Percentiles rank a stretch among this genome's conserved stretches.
These are phyloP conservation scores for Drosophila multiciliata DNA, from an alignment of 2,888 invertebrate species.

Conservation along the genomic window DNA sequence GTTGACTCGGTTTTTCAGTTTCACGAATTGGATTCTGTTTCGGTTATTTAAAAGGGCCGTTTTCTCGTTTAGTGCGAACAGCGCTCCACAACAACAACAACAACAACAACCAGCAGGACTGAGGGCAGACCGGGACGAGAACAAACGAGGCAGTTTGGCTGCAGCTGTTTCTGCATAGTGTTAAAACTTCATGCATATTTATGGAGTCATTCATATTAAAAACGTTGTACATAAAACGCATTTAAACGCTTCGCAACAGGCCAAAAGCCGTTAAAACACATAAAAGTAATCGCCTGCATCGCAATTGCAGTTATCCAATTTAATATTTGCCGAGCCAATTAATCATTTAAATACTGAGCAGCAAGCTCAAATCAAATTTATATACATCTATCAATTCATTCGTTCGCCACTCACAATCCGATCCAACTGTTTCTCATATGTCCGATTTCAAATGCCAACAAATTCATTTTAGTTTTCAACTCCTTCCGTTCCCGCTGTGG, in stretches of 20 bases:
- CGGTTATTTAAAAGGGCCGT: constrained; percentile 76
- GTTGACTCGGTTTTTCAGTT: constrained; percentile 37
- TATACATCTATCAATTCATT: constrained; percentile 30
- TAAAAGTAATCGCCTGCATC: constrained; percentile 50
- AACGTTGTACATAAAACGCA: constrained; percentile 70
- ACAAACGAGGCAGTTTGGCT: constrained; percentile 33
- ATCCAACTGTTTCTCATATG: constrained; percentile 55
- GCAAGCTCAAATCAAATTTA: constrained; percentile 30
- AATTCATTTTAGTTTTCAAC: constrained; percentile 51
- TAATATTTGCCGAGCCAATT: constrained; percentile 23
- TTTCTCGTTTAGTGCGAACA: constrained; percentile 56
- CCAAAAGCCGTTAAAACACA: constrained; percentile 54
- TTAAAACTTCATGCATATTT: constrained; percentile 80
- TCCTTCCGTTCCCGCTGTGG: neutral
- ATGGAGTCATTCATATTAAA: constrained; percentile 79
- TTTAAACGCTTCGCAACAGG: constrained; percentile 62
- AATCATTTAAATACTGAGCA: constrained; percentile 32
- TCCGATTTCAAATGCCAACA: constrained; percentile 55
- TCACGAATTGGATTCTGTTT: constrained; percentile 68
- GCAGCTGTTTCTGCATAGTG: constrained; percentile 76
- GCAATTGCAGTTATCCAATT: constrained; percentile 44
- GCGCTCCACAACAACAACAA: neutral
- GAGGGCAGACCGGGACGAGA: neutral
- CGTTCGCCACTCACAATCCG: constrained; percentile 24
- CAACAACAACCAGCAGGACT: neutral